These are phyloP conservation scores for Mesaphorura yosii DNA, from an alignment of 1,140 invertebrate species.

Conservation along the genomic window DNA sequence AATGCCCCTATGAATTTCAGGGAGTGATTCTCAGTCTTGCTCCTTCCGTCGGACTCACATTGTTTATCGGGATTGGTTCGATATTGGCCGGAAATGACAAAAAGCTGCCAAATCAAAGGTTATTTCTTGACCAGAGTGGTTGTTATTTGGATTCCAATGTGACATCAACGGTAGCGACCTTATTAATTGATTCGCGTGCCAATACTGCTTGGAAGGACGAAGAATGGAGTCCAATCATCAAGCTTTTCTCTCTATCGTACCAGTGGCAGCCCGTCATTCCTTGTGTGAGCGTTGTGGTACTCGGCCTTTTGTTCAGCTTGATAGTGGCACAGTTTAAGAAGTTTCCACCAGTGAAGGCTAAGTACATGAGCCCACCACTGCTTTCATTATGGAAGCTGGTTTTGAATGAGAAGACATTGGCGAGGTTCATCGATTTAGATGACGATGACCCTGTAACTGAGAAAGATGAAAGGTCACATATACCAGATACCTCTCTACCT, in stretches of 20 bases:
- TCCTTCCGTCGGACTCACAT: neutral
- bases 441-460: neutral
- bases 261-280: slow-evolving; percentile 11
- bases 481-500: no score
- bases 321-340: neutral
- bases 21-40: neutral
- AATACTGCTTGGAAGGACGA: slow-evolving; percentile 4
- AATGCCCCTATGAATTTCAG: neutral
- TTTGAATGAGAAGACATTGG: neutral
- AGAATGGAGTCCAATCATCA: neutral
- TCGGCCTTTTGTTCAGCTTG: slow-evolving; percentile 9
- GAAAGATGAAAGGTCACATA: no score
- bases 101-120: slow-evolving; percentile 16
- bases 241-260: slow-evolving; percentile 14
- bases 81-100: slow-evolving; percentile 14
- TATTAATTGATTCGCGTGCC: neutral
- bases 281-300: neutral
- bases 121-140: neutral
- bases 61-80: slow-evolving; percentile 16
- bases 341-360: slow-evolving; percentile 1
- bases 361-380: slow-evolving; percentile 7
- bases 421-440: neutral
- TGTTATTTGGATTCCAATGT: neutral
- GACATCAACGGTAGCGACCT: neutral
- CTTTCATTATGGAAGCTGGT: slow-evolving; percentile 1